These are phyloP conservation scores for Pangasius macronema DNA, from an alignment of 2,797 vertebrate species.

Conservation along the genomic window DNA sequence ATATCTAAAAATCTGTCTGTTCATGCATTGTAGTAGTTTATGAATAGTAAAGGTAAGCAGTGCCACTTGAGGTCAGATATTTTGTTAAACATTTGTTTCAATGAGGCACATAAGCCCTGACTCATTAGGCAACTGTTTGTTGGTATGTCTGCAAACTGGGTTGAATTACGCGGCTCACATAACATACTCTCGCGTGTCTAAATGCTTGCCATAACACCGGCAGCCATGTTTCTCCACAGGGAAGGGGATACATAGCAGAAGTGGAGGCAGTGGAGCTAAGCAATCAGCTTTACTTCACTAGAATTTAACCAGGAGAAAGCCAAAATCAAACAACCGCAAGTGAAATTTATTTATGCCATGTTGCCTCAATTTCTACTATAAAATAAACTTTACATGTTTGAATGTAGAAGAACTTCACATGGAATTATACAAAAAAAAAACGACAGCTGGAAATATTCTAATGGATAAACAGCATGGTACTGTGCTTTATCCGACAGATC, in stretches of 20 bases:
- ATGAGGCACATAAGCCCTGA: conserved; percentile 35
- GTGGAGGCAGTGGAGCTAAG: conserved; percentile 5
- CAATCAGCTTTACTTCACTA: conserved; percentile 8
- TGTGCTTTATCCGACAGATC: conserved; percentile 22
- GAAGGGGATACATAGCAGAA: conserved; percentile 32
- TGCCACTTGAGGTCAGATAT: conserved; percentile 11
- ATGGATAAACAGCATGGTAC: conserved; percentile 7
- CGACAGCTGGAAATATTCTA: background rate
- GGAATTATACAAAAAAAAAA: background rate
- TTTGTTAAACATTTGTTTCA: conserved; percentile 39
- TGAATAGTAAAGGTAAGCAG: background rate
- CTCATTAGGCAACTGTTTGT: conserved; percentile 52
- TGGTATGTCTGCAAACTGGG: conserved; percentile 46
- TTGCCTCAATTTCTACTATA: background rate
- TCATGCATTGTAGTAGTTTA: background rate
- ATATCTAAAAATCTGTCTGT: background rate
- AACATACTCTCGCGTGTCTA: conserved; percentile 44
- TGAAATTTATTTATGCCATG: background rate
- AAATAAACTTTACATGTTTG: background rate
- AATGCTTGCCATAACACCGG: conserved; percentile 40
- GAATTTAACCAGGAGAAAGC: background rate
- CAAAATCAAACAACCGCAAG: background rate
- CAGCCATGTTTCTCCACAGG: conserved; percentile 43
- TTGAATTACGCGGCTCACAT: conserved; percentile 50
- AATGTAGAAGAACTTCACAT: background rate